These are phyloP conservation scores for Cephus runcator DNA, from an alignment of 2,888 invertebrate species.

Conservation along the genomic window DNA sequence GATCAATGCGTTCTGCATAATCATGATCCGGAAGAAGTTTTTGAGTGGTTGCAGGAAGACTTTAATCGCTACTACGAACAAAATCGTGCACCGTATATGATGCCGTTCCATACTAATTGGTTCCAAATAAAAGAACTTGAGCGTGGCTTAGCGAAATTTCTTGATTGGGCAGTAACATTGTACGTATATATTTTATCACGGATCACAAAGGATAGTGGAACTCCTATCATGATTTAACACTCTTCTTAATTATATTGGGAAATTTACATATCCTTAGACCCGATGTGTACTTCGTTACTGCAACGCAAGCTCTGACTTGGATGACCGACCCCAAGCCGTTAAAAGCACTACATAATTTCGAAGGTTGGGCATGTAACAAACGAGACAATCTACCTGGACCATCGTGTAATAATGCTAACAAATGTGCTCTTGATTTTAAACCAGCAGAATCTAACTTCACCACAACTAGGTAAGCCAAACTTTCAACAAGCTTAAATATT, in stretches of 20 bases:
- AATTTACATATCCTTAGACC: constrained; percentile 69
- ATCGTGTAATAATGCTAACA: constrained; percentile 83
- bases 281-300: constrained; percentile 88
- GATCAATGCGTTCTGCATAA: constrained; percentile 93
- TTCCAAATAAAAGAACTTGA: constrained; percentile 89
- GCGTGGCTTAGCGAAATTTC: constrained; percentile 84
- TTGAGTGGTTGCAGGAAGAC: constrained; percentile 91
- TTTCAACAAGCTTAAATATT: not conserved
- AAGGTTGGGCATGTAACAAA: constrained; percentile 85
- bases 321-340: constrained; percentile 85
- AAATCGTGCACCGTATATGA: constrained; percentile 92
- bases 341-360: constrained; percentile 76
- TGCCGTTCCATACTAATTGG: constrained; percentile 97
- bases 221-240: no score
- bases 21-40: constrained; percentile 81
- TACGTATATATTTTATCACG: constrained; percentile 64
- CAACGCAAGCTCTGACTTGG: constrained; percentile 90
- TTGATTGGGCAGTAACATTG: constrained; percentile 82
- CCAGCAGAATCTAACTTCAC: constrained; percentile 81
- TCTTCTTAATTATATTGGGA: not conserved
- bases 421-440: constrained; percentile 85
- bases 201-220: not conserved
- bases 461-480: constrained; percentile 70
- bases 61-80: constrained; percentile 87
- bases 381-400: constrained; percentile 76